Percentiles rank a stretch among this genome's conserved stretches.
Evolutionary conservation across 1,140 invertebrate species (phyloP).

Genomic region (Xylocopa sonorina): DNA sequence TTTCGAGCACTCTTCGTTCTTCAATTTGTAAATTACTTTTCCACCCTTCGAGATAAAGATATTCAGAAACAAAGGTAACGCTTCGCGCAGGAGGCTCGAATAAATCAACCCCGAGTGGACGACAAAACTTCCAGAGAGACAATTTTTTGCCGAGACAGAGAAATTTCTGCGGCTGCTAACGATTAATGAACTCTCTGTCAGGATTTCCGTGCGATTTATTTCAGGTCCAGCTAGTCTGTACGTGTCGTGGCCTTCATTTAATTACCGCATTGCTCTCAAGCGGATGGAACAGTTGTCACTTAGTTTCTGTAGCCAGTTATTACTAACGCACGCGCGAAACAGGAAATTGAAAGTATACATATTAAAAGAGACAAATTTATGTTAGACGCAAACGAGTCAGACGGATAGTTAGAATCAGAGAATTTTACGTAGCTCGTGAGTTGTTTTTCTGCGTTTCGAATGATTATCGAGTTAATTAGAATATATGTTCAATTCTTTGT

Average conservation of each 20-base stretch:
- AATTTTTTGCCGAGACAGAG: neutral
- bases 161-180: slow-evolving; percentile 37
- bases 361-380: too few species aligned
- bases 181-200: slow-evolving; percentile 36
- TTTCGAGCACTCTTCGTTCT: too few species aligned
- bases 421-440: too few species aligned
- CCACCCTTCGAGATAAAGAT: neutral
- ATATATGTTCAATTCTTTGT: neutral
- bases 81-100: neutral
- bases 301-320: too few species aligned
- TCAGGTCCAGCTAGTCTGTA: neutral
- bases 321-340: too few species aligned
- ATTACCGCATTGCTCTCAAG: neutral
- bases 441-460: neutral
- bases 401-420: too few species aligned
- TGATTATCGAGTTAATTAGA: neutral
- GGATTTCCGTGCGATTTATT: neutral
- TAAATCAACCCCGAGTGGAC: slow-evolving; percentile 12
- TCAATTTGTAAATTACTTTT: neutral
- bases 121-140: neutral
- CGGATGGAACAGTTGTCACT: too few species aligned
- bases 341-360: too few species aligned
- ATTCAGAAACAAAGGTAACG: neutral
- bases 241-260: slow-evolving; percentile 9
- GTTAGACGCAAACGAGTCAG: too few species aligned